Base-by-base conservation (phyloP, 2,113 vertebrate genomes). In the Dicrurus megarhynchus region DNA sequence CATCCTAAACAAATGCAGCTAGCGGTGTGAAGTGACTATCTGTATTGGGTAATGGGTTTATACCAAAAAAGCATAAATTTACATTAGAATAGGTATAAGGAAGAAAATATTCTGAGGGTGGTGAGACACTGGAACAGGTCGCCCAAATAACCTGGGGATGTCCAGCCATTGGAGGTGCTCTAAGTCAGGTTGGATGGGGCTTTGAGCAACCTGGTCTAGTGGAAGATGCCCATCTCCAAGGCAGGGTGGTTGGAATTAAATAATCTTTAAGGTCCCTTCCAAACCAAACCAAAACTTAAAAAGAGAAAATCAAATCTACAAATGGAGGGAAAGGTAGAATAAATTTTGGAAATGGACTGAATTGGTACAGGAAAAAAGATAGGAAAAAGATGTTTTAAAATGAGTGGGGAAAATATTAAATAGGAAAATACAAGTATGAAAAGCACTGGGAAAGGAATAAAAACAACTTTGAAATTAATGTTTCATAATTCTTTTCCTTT, bases 221-320 rank as follows among this genome's bases (percentile, higher is more conserved):
- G 18, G 15, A 28, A 52, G 37, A 28, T 59, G 5, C 9, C 7
- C 22, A 35, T n/a, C 6, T 5, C 35, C 17, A 26, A 22, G 41
- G 7, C 10, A 57, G 27, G 1, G 13, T 1, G 1, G 1, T 3
- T 63, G 11, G 19, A 77, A 75, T 22, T 18, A 67, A 41, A 22
- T 7, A 12, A 13, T 44, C 6, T 37, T 60, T 52, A 37, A 22
- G 5, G 13, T 26, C 3, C 8, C 2, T 84, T 87, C 19, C 41
- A 79, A 70, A 3, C 6, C 6, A 60, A 70, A 85, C 8, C 27
- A 42, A 70, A 52, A 74, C 69, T 35, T 5, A 19, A 73, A 69
- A 21, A 50, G 5, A 42, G 12, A 61, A 83, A 75, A 61, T 47
- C 7, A 64, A 81, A 65, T 30, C 16, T 2, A 27, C 7, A 75